These are phyloP conservation scores for Calyptommatus sinebrachiatus DNA, from an alignment of 2,113 vertebrate species.

Conservation along the genomic window DNA sequence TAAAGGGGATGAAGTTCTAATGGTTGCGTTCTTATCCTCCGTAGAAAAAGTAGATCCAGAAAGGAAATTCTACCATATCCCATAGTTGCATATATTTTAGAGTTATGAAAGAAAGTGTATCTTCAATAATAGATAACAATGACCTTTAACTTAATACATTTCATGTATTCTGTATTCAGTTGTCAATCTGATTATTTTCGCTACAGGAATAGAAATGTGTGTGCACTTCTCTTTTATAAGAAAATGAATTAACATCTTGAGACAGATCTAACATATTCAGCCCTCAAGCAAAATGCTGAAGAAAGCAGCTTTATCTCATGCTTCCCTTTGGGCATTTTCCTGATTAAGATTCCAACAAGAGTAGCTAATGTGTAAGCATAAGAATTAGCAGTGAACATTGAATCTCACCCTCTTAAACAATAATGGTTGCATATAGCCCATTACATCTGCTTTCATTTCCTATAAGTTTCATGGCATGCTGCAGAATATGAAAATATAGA, in stretches of 20 bases:
- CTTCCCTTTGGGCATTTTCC: neutral
- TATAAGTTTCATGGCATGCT: no score
- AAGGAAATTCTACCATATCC: neutral
- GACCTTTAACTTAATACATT: neutral
- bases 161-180: neutral
- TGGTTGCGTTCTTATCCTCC: no score
- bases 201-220: neutral
- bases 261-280: neutral
- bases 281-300: neutral
- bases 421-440: no score
- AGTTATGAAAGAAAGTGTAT: neutral
- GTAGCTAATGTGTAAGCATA: neutral
- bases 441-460: no score
- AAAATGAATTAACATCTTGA: no score
- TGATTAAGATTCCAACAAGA: neutral
- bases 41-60: neutral
- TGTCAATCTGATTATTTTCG: neutral
- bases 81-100: neutral
- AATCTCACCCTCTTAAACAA: no score
- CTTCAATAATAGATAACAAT: neutral
- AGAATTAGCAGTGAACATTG: no score
- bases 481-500: no score
- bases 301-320: neutral
- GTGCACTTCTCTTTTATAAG: neutral
- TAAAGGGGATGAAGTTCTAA: no score